Evolutionary conservation across 1,140 invertebrate species (phyloP), one percentile per base, ranked within the genome.

Genomic region (Dendroctonus ponderosae): DNA sequence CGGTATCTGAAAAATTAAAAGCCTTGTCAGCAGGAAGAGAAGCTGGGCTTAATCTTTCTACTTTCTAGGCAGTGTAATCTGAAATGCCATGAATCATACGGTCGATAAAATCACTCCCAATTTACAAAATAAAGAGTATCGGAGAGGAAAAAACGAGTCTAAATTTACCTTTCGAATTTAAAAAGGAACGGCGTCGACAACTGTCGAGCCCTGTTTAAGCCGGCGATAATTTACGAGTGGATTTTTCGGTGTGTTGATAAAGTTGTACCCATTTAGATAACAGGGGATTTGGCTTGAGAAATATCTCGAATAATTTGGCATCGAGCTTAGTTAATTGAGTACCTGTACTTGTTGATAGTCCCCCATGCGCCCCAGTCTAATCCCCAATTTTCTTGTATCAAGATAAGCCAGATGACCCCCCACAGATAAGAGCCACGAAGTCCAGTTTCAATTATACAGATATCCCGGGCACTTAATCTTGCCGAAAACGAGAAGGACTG

Each of bases 391-490:
- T 59, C 63, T 66, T n/a, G 52, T 39, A 66, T 66, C 63, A 52
- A 58, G 63, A 66, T 66, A 66, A 37, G 44, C 39, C 50, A 65
- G 53, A 65, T 65, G 62, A 66, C 63, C 63, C 39, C 9, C 53
- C 48, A 14, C 11, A 56, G 63, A 66, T 66, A 66, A 66, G 54
- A n/a, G 41, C 56, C 56, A 66, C 58, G 63, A 66, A 66, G 63
- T 66, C 63, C 63, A 66, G 54, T 66, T 66, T 66, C 63, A 66
- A 66, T 66, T 66, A 66, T 58, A 56, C 63, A 14, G 56, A 59
- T 51, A 66, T 66, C 63, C 63, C 5, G 56, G 41, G 42, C 63
- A 66, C 38, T 66, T 66, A 66, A 66, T 66, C 63, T 66, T 58
- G 43, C 53, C 38, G 44, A 39, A 15, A 58, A 12, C 14, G 42